Evolutionary conservation across 2,888 invertebrate species (phyloP), one percentile per base, ranked within the genome.

Genomic region (Chrysomela aeneicollis): DNA sequence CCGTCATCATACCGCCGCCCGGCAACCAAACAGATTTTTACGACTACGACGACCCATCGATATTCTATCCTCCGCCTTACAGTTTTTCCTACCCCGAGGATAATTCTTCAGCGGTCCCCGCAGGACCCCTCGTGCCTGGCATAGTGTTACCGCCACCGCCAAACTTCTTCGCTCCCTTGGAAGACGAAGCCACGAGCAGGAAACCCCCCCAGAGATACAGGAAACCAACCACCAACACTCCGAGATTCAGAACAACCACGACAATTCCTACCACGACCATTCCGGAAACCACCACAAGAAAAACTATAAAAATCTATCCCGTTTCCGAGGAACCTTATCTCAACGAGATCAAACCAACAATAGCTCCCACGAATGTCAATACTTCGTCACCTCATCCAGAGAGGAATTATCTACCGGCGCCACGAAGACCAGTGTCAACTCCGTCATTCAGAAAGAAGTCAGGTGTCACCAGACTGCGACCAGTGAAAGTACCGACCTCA

Each of bases 61-160:
- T 94, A 61, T 95, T 94, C 79, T 94, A 95, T 86, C 94, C 94
- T 77, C 94, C 94, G 78, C 93, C 94, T 12, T 95, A 95, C 85
- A 94, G 92, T 85, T 90, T 91, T 72, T 94, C 92, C 82, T 90
- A 88, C 79, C 88, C 87, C 79, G 92, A 92, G 79, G 93, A 94
- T 83, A 87, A 90, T 47, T 87, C 87, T 75, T 89, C 88, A 53
- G 21, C 63, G 59, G 75, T 94, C 17, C 74, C 77, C 5, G 70
- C 78, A 1, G 78, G 95, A 52, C 95, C 94, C 0, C 82, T 95
- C 66, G 94, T 95, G 6, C 95, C 95, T 2, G 95, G 94, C 57
- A 94, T 95, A 67, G 90, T 95, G 22, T 82, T 95, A 55, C 94
- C 94, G 1, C 95, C 95, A 6, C 95, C 95, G 1, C 93, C 94